Evolutionary conservation across 1,140 invertebrate genomes (phyloP), one percentile per base, ranked within the genome.

Genomic region (Aphaenogaster floridana): DNA sequence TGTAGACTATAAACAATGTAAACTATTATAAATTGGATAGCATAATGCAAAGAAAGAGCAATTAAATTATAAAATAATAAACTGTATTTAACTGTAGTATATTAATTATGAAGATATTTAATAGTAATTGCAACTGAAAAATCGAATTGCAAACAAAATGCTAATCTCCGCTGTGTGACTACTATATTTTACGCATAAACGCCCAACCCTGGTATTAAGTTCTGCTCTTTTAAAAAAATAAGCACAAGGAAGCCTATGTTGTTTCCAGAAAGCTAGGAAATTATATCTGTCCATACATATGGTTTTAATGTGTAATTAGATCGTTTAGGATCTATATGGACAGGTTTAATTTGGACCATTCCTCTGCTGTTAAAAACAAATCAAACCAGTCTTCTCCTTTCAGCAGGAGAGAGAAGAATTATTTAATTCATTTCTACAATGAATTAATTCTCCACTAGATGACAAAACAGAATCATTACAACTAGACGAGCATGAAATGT

Each of bases 211-310:
- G n/a, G n/a, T n/a, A n/a, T n/a, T n/a, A n/a, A n/a, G n/a, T n/a
- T n/a, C n/a, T n/a, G n/a, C n/a, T n/a, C n/a, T n/a, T 59, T 59
- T 59, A 59, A 59, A 59, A 59, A 59, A 21, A 59, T 59, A 59
- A 59, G 54, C 54, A 59, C n/a, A 59, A 59, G 54, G 54, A 59
- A 59, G 54, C 1, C 54, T 59, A 59, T 59, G 54, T 59, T 59
- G 54, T 59, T 59, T 59, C 54, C 54, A 59, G 6, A 59, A 59
- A 59, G 54, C 54, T 59, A n/a, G n/a, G n/a, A 59, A 59, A 59
- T 59, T 59, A 59, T 21, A 59, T 59, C n/a, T 59, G 54, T 59
- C n/a, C 54, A 59, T 28, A 59, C n/a, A 21, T 59, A 59, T 59
- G n/a, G 54, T 59, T 59, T 21, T 59, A 21, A 59, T 59, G n/a